Evolutionary conservation across 2,888 invertebrate species (phyloP), one percentile per base, ranked within the genome.

Genomic region (Candidula unifasciata): DNA sequence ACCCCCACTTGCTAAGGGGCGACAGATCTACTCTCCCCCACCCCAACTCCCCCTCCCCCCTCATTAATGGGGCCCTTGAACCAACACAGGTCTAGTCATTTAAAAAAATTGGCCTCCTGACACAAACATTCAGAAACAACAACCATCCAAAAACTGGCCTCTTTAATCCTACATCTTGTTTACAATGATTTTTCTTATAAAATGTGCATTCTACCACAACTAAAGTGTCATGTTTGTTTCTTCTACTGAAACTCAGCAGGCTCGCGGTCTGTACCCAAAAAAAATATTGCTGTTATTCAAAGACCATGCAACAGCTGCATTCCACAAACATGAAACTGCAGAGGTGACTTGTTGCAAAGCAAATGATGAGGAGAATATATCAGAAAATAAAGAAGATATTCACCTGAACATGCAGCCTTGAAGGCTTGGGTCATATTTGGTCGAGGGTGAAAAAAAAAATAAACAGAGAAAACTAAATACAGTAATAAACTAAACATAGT

Each of bases 341-440:
- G 24, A 69, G 35, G 69, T 69, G 69, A 35, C 35, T 69, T 35
- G 30, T 3, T 57, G 27, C 33, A 71, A 24, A 18, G 33, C 30
- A 54, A 52, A 21, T 76, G 57, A 33, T 33, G n/a, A 24, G 13
- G 8, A 57, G 57, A 54, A 27, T 74, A 52, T 33, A 57, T n/a
- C 54, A 57, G 76, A 76, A 33, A 76, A n/a, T 33, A n/a, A 69
- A 27, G 33, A 76, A 33, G 35, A 57, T 57, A 76, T 30, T 76
- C 76, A 76, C 76, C 76, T 76, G 76, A 30, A n/a, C 76, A 76
- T 76, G 76, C 76, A 76, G 30, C 27, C 57, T 44, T 57, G 76
- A 27, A 33, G 76, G 57, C 76, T 76, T 76, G 76, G 30, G 27
- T 76, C 33, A 37, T 21, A 18, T 52, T 10, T 33, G 33, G 57